Evolutionary conservation across 2,113 vertebrate genomes (phyloP), one percentile per base, ranked within the genome.

Genomic region (Mobula birostris): DNA sequence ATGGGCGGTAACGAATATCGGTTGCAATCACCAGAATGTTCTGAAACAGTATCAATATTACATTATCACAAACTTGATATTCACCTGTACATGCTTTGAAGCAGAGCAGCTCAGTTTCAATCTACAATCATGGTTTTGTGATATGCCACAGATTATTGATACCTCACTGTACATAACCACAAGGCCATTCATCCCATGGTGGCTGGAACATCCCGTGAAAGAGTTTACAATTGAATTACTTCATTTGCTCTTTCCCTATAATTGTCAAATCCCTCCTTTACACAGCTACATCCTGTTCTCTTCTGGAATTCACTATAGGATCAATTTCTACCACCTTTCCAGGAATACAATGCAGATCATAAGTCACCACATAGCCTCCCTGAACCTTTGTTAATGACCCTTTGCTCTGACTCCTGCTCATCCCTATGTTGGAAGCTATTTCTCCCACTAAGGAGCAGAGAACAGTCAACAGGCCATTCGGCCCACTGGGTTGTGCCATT

Each of bases 11-110:
- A 7, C 32, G 61, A 4, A 90, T 15, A n/a, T 90, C 85, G 66
- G 85, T 90, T n/a, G 85, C 85, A 90, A 90, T 90, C 85, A 90
- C 85, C 61, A 90, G 12, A 68, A 90, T 15, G 66, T 90, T 29
- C 85, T 90, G 85, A 66, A 63, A 88, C 58, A 66, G 32, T 32
- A 88, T 14, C 15, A 66, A 68, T 6, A 63, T 68, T 19, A 90
- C 58, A 88, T 14, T 0, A 15, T 87, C 61, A 63, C 3, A 15
- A 88, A 63, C 48, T 4, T 48, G 48, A 48, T 48, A 2, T 48
- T 48, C 56, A 87, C 24, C 36, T 5, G 15, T 15, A 7, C 61
- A 66, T 36, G 61, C 85, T 36, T 68, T 19, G 61, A 90, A 90
- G 61, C 24, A 29, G 15, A 19, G 79, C 79, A 15, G 48, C n/a